Evolutionary conservation across 2,888 invertebrate species (phyloP).

Genomic region (Suillia variegata): DNA sequence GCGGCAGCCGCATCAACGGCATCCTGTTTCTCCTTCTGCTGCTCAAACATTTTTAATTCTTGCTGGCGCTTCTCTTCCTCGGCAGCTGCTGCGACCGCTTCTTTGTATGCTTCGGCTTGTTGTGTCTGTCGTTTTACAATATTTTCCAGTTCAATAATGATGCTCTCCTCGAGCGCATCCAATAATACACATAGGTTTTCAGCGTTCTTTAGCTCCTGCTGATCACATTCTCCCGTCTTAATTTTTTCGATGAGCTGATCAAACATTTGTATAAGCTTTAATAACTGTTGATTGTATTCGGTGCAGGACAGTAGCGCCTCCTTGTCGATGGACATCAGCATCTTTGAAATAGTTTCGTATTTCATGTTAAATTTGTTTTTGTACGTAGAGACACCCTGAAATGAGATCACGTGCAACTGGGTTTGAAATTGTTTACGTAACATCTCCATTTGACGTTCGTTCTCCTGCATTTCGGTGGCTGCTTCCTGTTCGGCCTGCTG

Average conservation of each 20-base stretch:
- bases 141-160: slow-evolving; percentile 59
- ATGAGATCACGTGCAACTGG: slow-evolving; percentile 47
- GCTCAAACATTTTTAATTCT: slow-evolving; percentile 26
- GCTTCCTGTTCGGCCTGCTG: slow-evolving; percentile 47
- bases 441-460: slow-evolving; percentile 40
- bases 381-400: slow-evolving; percentile 66
- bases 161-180: slow-evolving; percentile 62
- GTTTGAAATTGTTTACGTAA: slow-evolving; percentile 42
- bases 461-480: slow-evolving; percentile 35
- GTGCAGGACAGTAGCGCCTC: slow-evolving; percentile 52
- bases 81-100: slow-evolving; percentile 7
- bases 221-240: slow-evolving; percentile 60
- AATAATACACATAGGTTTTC: slow-evolving; percentile 62
- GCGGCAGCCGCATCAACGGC: slow-evolving; percentile 26
- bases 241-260: slow-evolving; percentile 49
- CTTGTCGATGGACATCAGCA: slow-evolving; percentile 61
- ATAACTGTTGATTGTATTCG: slow-evolving; percentile 58
- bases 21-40: slow-evolving; percentile 19
- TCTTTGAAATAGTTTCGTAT: slow-evolving; percentile 65
- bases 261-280: slow-evolving; percentile 49
- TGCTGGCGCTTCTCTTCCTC: slow-evolving; percentile 30
- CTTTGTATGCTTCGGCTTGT: slow-evolving; percentile 21
- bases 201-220: slow-evolving; percentile 66
- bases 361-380: slow-evolving; percentile 66
- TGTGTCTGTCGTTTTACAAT: slow-evolving; percentile 40